Conservation (phyloP, 2,113 vertebrate genomes). For the Limnothrissa miodon region DNA sequence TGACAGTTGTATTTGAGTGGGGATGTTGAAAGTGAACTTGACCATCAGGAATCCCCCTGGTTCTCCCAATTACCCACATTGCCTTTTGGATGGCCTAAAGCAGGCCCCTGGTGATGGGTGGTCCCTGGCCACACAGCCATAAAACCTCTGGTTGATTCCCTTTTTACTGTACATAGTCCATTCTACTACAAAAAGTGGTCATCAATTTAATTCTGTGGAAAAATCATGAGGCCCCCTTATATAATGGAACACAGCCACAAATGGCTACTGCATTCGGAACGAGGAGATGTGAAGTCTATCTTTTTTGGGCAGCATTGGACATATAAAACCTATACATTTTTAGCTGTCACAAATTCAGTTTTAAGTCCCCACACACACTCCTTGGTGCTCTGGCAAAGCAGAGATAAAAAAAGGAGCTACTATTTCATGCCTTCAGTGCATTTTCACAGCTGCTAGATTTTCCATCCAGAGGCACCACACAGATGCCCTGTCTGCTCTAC, state of each 20-base stretch:
- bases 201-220: not conserved
- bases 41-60: too few relatives aligned
- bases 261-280: not conserved
- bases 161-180: too few relatives aligned
- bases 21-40: too few relatives aligned
- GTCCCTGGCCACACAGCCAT: too few relatives aligned
- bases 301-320: not conserved
- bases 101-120: too few relatives aligned
- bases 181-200: not conserved
- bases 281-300: not conserved
- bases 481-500: not conserved
- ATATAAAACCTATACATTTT: not conserved
- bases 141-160: too few relatives aligned
- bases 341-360: not conserved
- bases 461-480: not conserved
- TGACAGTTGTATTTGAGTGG: too few relatives aligned
- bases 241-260: not conserved
- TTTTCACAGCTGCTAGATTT: not conserved
- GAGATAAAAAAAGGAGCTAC: not conserved
- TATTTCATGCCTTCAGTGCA: not conserved
- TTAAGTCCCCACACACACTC: not conserved
- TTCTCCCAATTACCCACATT: too few relatives aligned
- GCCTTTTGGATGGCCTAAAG: too few relatives aligned
- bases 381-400: not conserved
- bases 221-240: not conserved